phyloP scores from a whole-genome alignment of 1,140 invertebrate species.

The Heliconius eleuchia region DNA sequence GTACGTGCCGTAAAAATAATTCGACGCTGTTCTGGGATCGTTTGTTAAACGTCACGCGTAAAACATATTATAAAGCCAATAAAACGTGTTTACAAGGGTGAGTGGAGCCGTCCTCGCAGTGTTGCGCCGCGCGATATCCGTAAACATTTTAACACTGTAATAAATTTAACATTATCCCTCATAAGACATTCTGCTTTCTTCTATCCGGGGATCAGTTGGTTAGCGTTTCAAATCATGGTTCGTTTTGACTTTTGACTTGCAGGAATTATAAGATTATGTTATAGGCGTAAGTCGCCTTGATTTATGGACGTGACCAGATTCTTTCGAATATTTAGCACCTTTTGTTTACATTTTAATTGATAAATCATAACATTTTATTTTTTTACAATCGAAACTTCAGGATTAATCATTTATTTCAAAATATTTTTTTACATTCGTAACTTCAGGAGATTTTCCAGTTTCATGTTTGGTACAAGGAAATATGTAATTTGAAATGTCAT shows the following conservation, averaged over 20 bases:
- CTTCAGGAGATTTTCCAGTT: too few relatives aligned
- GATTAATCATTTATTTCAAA: too few relatives aligned
- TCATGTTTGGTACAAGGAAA: too few relatives aligned
- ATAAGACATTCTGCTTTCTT: slow-evolving; percentile 79
- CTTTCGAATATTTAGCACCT: background rate
- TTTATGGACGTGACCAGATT: background rate
- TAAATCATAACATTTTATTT: too few relatives aligned
- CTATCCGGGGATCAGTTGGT: slow-evolving; percentile 75
- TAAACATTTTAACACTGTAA: slow-evolving; percentile 80
- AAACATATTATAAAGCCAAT: slow-evolving; percentile 82
- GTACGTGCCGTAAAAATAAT: slow-evolving; percentile 80
- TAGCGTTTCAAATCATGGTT: slow-evolving; percentile 74
- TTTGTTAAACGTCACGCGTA: slow-evolving; percentile 81
- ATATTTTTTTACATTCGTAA: too few relatives aligned
- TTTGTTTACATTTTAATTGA: background rate
- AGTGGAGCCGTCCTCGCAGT: slow-evolving; percentile 49
- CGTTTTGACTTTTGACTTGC: slow-evolving; percentile 47
- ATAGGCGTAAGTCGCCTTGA: background rate
- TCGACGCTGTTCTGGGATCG: slow-evolving; percentile 76
- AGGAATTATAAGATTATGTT: slow-evolving; percentile 34
- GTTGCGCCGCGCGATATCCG: slow-evolving; percentile 69
- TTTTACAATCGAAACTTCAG: too few relatives aligned
- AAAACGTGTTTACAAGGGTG: slow-evolving; percentile 82
- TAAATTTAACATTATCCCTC: slow-evolving; percentile 81
- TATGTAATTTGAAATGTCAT: background rate